phyloP scores from a whole-genome alignment of 23 tunicate genomes.

The Botrylloides violaceus region DNA sequence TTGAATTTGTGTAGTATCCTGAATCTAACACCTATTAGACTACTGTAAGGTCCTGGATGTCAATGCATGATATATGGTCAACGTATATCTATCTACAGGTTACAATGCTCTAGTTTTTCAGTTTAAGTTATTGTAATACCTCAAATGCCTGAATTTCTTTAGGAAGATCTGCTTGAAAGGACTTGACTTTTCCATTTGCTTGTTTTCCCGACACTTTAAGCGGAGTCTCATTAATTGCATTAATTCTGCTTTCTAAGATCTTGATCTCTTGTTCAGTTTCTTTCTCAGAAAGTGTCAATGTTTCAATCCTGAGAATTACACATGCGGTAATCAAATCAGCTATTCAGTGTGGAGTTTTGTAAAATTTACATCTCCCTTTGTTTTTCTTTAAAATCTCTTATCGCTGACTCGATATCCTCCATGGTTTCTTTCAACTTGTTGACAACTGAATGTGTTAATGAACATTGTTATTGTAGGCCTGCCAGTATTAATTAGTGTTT shows the following conservation, averaged over 20 bases:
- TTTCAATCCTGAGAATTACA: slow-evolving; percentile 39
- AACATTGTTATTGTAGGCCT: no score
- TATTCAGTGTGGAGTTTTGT: neutral
- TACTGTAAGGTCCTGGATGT: neutral
- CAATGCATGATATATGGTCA: no score
- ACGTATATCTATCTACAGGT: no score
- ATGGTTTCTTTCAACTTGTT: slow-evolving; percentile 46
- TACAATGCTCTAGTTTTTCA: no score
- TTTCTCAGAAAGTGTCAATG: slow-evolving; percentile 43
- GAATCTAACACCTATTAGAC: neutral
- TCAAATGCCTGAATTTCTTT: slow-evolving; percentile 64
- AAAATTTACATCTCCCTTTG: slow-evolving; percentile 58
- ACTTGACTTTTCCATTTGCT: neutral
- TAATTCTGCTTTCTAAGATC: slow-evolving; percentile 40
- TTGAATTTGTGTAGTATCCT: neutral
- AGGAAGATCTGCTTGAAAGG: slow-evolving; percentile 27
- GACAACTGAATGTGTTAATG: slow-evolving; percentile 29
- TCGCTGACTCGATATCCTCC: slow-evolving; percentile 82
- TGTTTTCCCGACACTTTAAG: neutral
- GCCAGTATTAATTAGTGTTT: no score
- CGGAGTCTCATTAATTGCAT: slow-evolving; percentile 12
- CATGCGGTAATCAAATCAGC: neutral
- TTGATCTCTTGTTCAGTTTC: slow-evolving; percentile 45
- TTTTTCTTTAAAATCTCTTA: slow-evolving; percentile 52
- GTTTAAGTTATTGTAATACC: no score